A percentile compares a stretch with the other conserved stretches of the same genome.
Evolutionary conservation across 2,113 vertebrate species (phyloP).

Genomic region (Cochlearius cochlearius): DNA sequence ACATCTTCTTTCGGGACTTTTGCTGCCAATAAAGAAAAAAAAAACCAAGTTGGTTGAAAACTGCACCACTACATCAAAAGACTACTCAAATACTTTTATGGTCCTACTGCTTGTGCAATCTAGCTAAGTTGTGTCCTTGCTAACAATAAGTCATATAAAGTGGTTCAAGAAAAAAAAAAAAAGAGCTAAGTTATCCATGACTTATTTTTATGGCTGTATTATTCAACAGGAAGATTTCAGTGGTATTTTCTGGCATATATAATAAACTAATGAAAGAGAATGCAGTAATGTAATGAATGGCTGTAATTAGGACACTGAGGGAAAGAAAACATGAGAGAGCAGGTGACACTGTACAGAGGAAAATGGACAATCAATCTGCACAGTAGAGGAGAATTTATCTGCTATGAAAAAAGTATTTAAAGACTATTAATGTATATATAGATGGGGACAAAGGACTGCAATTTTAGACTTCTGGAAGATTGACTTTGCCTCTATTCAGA

Average conservation of each 20-base stretch:
- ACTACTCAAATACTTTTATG: background rate
- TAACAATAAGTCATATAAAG: background rate
- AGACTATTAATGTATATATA: background rate
- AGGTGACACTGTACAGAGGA: background rate
- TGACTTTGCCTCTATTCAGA: background rate
- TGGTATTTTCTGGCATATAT: background rate
- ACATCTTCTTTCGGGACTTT: constrained; percentile 93
- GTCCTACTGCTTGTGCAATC: background rate
- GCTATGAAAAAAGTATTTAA: background rate
- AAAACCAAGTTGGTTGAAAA: background rate
- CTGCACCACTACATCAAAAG: background rate
- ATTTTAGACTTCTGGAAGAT: background rate
- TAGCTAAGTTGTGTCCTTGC: background rate
- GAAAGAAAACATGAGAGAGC: background rate
- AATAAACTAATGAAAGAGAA: background rate
- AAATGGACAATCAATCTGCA: background rate
- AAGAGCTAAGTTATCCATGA: background rate
- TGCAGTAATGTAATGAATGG: background rate
- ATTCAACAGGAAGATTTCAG: background rate
- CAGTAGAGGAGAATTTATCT: background rate
- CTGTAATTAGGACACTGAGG: background rate
- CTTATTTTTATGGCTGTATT: background rate
- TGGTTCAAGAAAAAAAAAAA: background rate
- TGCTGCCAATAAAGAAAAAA: constrained; percentile 70
- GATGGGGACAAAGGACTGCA: background rate